Evolutionary conservation across 2,797 vertebrate species (phyloP).

Genomic region (Otolemur crassicaudatus): DNA sequence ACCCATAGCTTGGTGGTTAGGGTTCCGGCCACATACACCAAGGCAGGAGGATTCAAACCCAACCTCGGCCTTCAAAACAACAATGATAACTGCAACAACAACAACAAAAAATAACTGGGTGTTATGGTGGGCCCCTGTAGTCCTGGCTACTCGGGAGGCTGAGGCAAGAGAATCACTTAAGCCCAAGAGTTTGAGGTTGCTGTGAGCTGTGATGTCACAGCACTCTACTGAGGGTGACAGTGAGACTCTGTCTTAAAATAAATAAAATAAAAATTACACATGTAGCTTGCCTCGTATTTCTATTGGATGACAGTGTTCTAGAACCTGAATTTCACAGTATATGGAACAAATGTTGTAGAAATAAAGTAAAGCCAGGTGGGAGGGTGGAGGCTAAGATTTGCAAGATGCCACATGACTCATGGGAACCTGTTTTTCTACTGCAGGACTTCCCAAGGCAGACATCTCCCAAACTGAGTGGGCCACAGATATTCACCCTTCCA

Average conservation of each 20-base stretch:
- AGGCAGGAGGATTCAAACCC: background rate
- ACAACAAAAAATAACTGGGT: too few species aligned
- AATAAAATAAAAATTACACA: background rate
- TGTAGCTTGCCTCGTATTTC: background rate
- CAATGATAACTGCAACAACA: too few species aligned
- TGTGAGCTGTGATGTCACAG: background rate
- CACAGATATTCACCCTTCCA: background rate
- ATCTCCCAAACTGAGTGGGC: background rate
- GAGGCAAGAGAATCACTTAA: too few species aligned
- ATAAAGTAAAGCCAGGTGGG: accelerated
- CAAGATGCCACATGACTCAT: accelerated
- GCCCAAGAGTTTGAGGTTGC: too few species aligned
- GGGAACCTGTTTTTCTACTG: accelerated
- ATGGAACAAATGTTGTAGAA: background rate
- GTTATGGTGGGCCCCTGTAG: too few species aligned
- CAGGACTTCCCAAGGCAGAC: background rate
- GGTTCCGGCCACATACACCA: too few species aligned
- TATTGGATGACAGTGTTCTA: background rate
- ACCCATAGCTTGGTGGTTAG: too few species aligned
- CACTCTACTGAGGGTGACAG: background rate
- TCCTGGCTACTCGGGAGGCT: too few species aligned
- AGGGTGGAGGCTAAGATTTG: background rate
- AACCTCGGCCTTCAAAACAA: too few species aligned
- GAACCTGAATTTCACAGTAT: background rate
- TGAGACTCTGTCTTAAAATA: too few species aligned